Evolutionary conservation across 2,888 invertebrate genomes (phyloP).

Genomic region (Subacronicta megacephala): DNA sequence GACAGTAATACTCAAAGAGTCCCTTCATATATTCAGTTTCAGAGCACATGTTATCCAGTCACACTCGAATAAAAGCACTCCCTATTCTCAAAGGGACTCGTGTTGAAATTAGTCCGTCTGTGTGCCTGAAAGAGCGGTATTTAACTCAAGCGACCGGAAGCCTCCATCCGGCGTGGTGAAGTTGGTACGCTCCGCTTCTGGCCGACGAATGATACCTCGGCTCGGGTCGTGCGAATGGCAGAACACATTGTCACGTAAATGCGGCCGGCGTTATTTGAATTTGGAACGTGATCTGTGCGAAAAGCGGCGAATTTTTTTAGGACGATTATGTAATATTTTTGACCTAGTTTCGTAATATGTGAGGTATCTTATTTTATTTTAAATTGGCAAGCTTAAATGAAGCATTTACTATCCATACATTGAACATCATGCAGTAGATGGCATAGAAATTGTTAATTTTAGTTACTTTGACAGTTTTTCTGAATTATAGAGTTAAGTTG

Average conservation of each 20-base stretch:
- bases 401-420: too few species aligned
- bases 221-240: slow-evolving; percentile 38
- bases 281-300: slow-evolving; percentile 41
- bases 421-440: too few species aligned
- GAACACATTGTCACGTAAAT: slow-evolving; percentile 51
- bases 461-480: too few species aligned
- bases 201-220: slow-evolving; percentile 40
- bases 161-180: slow-evolving; percentile 59
- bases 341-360: not conserved
- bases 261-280: slow-evolving; percentile 47
- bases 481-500: too few species aligned
- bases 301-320: slow-evolving; percentile 28
- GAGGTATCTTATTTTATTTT: not conserved
- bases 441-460: too few species aligned
- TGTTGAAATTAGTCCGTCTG: slow-evolving; percentile 61
- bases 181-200: slow-evolving; percentile 45
- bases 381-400: not conserved
- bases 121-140: slow-evolving; percentile 59
- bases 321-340: not conserved
- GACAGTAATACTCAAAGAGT: slow-evolving; percentile 30
- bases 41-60: slow-evolving; percentile 31
- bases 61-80: slow-evolving; percentile 36
- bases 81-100: slow-evolving; percentile 46
- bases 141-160: slow-evolving; percentile 70
- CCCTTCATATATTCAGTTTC: slow-evolving; percentile 34